Evolutionary conservation across 2,888 invertebrate species (phyloP).

Genomic region (Bhutanitis thaidina): DNA sequence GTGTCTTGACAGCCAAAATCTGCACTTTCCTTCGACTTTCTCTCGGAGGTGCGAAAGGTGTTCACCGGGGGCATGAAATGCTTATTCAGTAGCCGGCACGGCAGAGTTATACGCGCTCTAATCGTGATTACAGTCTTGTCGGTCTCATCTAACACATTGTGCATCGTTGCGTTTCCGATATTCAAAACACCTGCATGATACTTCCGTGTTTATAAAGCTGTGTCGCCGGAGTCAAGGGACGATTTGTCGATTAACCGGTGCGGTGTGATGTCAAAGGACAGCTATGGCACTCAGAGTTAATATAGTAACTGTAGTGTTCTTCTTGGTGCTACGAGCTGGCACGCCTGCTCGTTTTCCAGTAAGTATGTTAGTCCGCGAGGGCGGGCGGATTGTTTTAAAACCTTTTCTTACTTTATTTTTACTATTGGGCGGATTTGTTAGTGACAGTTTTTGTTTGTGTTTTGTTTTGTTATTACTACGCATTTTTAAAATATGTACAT

Average conservation of each 20-base stretch:
- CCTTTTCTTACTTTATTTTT: too few species aligned
- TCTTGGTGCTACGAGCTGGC: slow-evolving; percentile 61
- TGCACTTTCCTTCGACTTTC: slow-evolving; percentile 79
- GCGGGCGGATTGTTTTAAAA: slow-evolving; percentile 48
- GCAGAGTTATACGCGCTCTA: slow-evolving; percentile 75
- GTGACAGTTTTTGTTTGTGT: too few species aligned
- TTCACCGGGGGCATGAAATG: slow-evolving; percentile 69
- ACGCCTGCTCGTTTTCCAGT: slow-evolving; percentile 76
- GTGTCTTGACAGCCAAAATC: slow-evolving; percentile 74
- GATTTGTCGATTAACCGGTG: slow-evolving; percentile 39
- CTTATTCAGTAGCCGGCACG: slow-evolving; percentile 74
- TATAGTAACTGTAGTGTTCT: slow-evolving; percentile 53
- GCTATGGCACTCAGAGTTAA: slow-evolving; percentile 52
- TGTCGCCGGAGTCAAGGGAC: slow-evolving; percentile 35
- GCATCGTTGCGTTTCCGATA: slow-evolving; percentile 54
- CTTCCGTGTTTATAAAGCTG: slow-evolving; percentile 61
- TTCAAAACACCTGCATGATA: slow-evolving; percentile 73
- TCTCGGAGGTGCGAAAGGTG: slow-evolving; percentile 78
- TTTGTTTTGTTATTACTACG: too few species aligned
- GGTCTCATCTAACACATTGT: slow-evolving; percentile 34
- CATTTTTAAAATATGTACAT: too few species aligned
- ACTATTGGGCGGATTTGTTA: too few species aligned
- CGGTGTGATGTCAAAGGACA: slow-evolving; percentile 56
- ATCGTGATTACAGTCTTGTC: slow-evolving; percentile 48
- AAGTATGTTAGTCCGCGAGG: slow-evolving; percentile 54